Percentiles rank a stretch among this genome's conserved stretches.
Conservation (phyloP, 2,888 invertebrate genomes). For the Caenorhabditis doughertyi region DNA sequence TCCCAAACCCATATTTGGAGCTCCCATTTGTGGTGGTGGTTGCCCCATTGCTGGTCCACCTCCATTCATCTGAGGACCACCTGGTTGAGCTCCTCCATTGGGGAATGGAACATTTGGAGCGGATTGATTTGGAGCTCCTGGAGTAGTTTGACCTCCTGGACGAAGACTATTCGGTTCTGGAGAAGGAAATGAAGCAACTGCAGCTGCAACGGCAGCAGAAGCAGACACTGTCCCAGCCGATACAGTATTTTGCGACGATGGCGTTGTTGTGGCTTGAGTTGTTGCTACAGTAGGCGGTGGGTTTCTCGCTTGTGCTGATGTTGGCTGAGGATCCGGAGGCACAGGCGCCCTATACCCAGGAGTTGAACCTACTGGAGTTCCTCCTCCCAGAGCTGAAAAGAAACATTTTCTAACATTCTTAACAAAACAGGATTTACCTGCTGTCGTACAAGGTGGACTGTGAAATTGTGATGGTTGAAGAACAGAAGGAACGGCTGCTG, state of each 20-base stretch:
- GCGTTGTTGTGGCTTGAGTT: conserved; percentile 40
- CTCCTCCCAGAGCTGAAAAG: conserved; percentile 11
- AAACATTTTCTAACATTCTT: not conserved
- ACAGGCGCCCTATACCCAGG: conserved; percentile 68
- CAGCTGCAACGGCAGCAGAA: conserved; percentile 15
- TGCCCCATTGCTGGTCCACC: conserved; percentile 75
- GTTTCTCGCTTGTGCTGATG: conserved; percentile 60
- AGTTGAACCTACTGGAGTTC: conserved; percentile 52
- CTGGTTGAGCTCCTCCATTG: conserved; percentile 14
- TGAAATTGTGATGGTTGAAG: conserved; percentile 75
- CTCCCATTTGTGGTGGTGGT: conserved; percentile 75
- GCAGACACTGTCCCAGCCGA: conserved; percentile 28
- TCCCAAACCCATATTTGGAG: conserved; percentile 48
- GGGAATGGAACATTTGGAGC: conserved; percentile 28
- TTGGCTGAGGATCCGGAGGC: conserved; percentile 77
- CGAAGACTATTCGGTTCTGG: conserved; percentile 50
- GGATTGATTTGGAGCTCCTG: conserved; percentile 2
- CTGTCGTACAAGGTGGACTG: conserved; percentile 64
- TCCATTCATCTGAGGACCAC: conserved; percentile 29
- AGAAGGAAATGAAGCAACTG: conserved; percentile 52
- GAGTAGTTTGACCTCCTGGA: conserved; percentile 20
- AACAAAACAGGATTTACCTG: not conserved
- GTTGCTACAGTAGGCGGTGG: conserved; percentile 23
- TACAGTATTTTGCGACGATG: conserved; percentile 19
- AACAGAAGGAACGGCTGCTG: conserved; percentile 80